These are phyloP conservation scores for Tarsius wallacei DNA, from an alignment of 2,797 vertebrate genomes.

Conservation along the genomic window DNA sequence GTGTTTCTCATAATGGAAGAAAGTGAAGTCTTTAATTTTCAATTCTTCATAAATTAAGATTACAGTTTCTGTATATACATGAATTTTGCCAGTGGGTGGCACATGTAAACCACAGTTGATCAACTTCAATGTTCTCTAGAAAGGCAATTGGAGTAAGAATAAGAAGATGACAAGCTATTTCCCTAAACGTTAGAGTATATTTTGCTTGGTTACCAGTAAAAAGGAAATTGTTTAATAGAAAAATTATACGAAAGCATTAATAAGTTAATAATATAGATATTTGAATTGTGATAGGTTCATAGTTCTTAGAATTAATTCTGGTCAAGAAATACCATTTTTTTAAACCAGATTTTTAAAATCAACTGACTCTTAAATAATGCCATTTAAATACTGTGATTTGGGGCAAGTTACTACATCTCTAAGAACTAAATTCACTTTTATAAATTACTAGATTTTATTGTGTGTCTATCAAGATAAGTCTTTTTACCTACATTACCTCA, in stretches of 20 bases:
- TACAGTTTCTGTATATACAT: constrained; percentile 5
- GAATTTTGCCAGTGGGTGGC: constrained; percentile 52
- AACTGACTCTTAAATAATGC: constrained; percentile 36
- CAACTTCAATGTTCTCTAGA: background rate
- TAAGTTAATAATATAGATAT: background rate
- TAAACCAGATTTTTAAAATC: constrained; percentile 25
- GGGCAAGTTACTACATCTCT: background rate
- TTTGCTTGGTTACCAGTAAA: background rate
- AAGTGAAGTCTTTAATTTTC: constrained; percentile 29
- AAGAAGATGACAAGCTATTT: constrained; percentile 11
- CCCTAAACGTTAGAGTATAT: background rate
- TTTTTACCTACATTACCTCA: background rate
- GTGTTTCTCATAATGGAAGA: background rate
- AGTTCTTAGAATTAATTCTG: background rate
- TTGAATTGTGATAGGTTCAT: constrained; percentile 14
- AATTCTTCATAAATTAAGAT: constrained; percentile 18
- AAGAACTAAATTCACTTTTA: constrained; percentile 5
- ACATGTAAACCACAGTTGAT: constrained; percentile 37
- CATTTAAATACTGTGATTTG: constrained; percentile 23
- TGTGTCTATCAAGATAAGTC: background rate
- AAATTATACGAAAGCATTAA: background rate
- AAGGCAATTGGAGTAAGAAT: background rate
- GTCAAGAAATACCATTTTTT: background rate
- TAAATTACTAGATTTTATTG: constrained; percentile 10
- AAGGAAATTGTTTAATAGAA: background rate